Conservation (phyloP, 1,140 invertebrate species). For the Metaphire vulgaris region DNA sequence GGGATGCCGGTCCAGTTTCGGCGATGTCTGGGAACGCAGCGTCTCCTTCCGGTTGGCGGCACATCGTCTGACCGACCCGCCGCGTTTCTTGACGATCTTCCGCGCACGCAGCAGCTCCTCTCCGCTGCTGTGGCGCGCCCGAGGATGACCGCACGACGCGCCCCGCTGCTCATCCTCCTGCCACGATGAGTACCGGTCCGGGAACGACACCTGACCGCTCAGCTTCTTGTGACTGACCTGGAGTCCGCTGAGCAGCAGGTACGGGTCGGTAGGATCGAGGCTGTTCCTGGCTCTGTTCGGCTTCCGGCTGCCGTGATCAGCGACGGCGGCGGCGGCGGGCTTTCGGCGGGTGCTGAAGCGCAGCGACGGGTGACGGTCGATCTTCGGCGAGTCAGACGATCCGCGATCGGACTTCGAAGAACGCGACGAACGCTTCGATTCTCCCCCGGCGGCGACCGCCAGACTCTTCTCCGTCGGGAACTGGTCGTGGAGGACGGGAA, state of each 20-base stretch:
- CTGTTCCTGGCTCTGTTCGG: neutral
- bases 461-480: neutral
- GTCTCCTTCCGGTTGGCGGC: too few species aligned
- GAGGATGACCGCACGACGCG: neutral
- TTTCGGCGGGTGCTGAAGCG: slow-evolving; percentile 11
- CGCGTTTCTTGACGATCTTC: neutral
- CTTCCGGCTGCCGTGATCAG: too few species aligned
- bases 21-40: too few species aligned
- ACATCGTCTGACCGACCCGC: neutral
- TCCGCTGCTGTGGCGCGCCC: neutral
- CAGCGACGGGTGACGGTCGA: slow-evolving; percentile 11
- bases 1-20: slow-evolving; percentile 8
- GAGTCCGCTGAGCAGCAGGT: neutral
- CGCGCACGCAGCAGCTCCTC: neutral
- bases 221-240: neutral
- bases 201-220: neutral
- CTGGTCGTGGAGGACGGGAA: neutral
- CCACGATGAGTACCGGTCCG: neutral
- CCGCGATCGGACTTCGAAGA: neutral
- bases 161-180: neutral
- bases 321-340: too few species aligned
- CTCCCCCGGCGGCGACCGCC: neutral
- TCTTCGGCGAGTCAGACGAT: neutral
- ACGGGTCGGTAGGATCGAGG: neutral
- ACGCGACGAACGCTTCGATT: neutral